Evolutionary conservation across 2,113 vertebrate species (phyloP), one percentile per base, ranked within the genome.

Genomic region (Burhinus oedicnemus): DNA sequence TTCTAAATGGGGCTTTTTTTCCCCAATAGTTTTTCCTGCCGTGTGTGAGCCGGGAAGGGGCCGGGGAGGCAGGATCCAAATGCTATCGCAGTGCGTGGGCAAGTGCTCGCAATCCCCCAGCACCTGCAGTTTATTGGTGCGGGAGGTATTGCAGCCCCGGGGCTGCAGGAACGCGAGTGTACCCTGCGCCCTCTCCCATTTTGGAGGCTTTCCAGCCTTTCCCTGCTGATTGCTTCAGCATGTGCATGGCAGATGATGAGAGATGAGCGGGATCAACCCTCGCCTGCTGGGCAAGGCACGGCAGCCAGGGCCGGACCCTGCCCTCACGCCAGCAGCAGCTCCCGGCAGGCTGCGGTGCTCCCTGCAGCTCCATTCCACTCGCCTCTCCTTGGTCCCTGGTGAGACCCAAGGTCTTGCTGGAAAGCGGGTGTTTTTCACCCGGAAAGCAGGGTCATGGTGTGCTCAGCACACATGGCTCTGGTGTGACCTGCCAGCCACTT

Each of bases 281-380:
- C 2, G 18, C 27, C 32, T 54, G 51, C 71, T 32, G 77, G 62
- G 79, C 1, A 10, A 58, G 91, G 74, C 27, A n/a, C 4, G 6
- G 84, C 74, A 66, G 61, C 57, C 12, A 1, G 55, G 23, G 4
- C 70, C 0, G 10, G 66, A 22, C 74, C 83, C 69, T 74, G 58
- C 64, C n/a, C 54, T 8, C 0, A 1, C 1, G 3, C 51, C 3
- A 0, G 44, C 2, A 13, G 64, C 20, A 78, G n/a, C 49, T 84
- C 65, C 54, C 1, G 9, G 83, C 52, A 27, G 52, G 34, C 52
- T 61, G 45, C 3, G 3, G 6, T 5, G 69, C 18, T 34, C 64
- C 72, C 22, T 0, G 0, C 0, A 6, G 30, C 65, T 40, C 79
- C 2, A 0, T 20, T 44, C 30, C 49, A 0, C 18, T 76, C 6